These are phyloP conservation scores for Erebia ligea DNA, from an alignment of 2,888 invertebrate species.

Conservation along the genomic window DNA sequence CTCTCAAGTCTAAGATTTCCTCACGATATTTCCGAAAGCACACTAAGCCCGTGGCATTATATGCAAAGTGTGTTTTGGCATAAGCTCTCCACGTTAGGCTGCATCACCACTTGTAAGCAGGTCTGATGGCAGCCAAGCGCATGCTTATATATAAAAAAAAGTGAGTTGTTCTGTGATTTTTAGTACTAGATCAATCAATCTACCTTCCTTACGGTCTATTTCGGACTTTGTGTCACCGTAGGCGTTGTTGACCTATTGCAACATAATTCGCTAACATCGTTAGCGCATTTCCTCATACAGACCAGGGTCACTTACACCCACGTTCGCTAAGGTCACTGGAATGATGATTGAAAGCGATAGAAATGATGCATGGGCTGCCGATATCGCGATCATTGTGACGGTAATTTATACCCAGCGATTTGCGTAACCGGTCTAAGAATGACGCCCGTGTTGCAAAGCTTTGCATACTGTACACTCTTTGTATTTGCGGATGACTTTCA, in stretches of 20 bases:
- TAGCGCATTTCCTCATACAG: slow-evolving; percentile 20
- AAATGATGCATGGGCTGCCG: slow-evolving; percentile 51
- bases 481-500: slow-evolving; percentile 23
- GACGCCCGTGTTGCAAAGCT: slow-evolving; percentile 37
- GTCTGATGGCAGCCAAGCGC: no score
- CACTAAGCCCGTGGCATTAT: no score
- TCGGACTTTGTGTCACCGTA: neutral
- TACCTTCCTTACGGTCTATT: neutral
- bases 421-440: slow-evolving; percentile 44
- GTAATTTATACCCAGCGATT: slow-evolving; percentile 46
- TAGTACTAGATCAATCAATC: neutral
- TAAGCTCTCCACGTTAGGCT: no score
- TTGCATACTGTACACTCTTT: slow-evolving; percentile 38
- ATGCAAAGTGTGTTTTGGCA: no score
- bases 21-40: no score
- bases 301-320: slow-evolving; percentile 37
- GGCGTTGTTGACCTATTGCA: slow-evolving; percentile 21
- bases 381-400: slow-evolving; percentile 47
- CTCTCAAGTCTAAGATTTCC: no score
- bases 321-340: slow-evolving; percentile 37
- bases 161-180: no score
- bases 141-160: no score
- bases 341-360: slow-evolving; percentile 47
- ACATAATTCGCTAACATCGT: slow-evolving; percentile 14
- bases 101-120: no score